Evolutionary conservation across 1,140 invertebrate genomes (phyloP), one percentile per base, ranked within the genome.

Genomic region (Rhopalosiphum padi): DNA sequence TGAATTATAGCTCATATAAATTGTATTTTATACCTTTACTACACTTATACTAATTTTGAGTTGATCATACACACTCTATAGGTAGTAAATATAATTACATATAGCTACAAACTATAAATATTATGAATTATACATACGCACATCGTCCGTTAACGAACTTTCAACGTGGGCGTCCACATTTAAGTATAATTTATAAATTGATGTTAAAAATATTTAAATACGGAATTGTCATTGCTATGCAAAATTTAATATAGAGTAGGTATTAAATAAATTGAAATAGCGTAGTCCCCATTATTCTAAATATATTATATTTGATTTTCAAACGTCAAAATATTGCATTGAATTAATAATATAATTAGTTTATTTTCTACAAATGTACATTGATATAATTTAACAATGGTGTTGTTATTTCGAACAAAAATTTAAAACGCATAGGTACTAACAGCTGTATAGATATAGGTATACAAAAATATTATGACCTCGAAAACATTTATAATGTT

Each of bases 61-160:
- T 41, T 85, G 8, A 41, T 88, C 21, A 11, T 7, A 7, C 35
- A 35, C 7, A 23, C 21, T 48, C 22, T 8, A n/a, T n/a, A 22
- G 11, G 1, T n/a, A n/a, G 23, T 37, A 48, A 48, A 88, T 7
- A 25, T 23, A 37, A 21, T n/a, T 51, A n/a, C 86, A 9, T 53
- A 37, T n/a, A 22, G 15, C 4, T 21, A 51, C 48, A 51, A 48
- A n/a, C n/a, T 23, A 88, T 53, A 88, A 88, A 88, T 88, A 51
- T 88, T 88, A 88, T 88, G n/a, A 88, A 88, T 88, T 88, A 88
- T 88, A 88, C 30, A 87, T 48, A 25, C 7, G 2, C 8, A 23
- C 87, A 48, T 88, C 18, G 18, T 11, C 18, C 46, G n/a, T n/a
- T 88, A 88, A 88, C n/a, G 46, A 88, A 88, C 87, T n/a, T 53